phyloP scores from a whole-genome alignment of 64 coral and sea anemone species.

The Montipora efflorescens region DNA sequence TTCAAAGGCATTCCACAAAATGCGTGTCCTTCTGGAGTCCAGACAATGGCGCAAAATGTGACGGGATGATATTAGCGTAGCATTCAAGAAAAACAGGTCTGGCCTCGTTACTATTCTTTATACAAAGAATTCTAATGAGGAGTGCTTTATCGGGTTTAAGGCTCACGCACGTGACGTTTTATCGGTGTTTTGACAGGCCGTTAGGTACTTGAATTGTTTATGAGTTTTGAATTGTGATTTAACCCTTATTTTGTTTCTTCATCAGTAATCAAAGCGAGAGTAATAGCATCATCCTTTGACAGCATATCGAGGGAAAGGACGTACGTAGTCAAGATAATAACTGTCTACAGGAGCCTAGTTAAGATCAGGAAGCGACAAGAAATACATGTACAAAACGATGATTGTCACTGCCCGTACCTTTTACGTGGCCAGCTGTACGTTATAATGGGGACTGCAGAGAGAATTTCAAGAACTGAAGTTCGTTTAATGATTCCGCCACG shows the following conservation, averaged over 20 bases:
- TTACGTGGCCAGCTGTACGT: neutral
- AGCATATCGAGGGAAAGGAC: neutral
- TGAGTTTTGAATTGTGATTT: no score
- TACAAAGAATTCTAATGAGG: no score
- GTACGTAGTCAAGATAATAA: neutral
- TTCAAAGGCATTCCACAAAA: no score
- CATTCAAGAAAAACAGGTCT: no score
- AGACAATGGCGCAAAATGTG: no score
- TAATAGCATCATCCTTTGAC: neutral
- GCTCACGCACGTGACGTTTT: no score
- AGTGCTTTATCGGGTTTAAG: no score
- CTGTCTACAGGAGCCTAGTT: neutral
- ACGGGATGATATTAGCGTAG: no score
- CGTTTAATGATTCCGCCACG: neutral
- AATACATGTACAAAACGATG: neutral
- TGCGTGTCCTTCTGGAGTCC: no score
- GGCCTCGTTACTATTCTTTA: no score
- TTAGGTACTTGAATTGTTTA: no score
- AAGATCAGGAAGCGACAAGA: neutral
- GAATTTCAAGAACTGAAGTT: neutral
- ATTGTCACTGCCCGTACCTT: conserved; percentile 7
- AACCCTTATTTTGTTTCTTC: neutral
- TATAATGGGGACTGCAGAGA: conserved; percentile 25
- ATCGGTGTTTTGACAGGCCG: no score
- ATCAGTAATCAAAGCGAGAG: conserved; percentile 8